Evolutionary conservation across 2,797 vertebrate species (phyloP), one percentile per base, ranked within the genome.

Genomic region (Alauda arvensis): DNA sequence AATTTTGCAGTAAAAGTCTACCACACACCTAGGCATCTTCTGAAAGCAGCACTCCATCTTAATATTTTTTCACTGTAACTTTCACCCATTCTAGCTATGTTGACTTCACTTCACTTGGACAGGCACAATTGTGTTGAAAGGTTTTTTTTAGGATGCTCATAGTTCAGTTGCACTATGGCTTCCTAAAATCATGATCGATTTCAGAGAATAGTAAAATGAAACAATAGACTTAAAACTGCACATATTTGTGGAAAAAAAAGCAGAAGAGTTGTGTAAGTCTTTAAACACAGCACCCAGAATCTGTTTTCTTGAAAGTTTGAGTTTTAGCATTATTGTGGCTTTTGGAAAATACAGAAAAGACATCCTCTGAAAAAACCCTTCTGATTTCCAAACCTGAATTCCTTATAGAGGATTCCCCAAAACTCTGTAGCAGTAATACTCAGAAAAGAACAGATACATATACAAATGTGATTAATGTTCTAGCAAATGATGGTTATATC

Each of bases 1-100:
- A 93, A 15, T 90, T 95, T 90, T 85, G 46, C 65, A 61, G 68
- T 83, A 85, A 57, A 91, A 85, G 21, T 81, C 88, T 89, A 77
- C 77, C 63, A 71, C 2, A 2, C 34, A 85, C 40, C 45, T 67
- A 83, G 43, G 65, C n/a, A 59, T 67, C 70, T 85, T 87, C 67
- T 79, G 53, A 85, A 88, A 68, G 61, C 43, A 40, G 33, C 9
- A 61, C 39, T 90, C 34, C 55, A 77, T 48, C 31, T 81, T 66
- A 10, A 6, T 63, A 68, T 18, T 79, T 88, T 69, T 69, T 59
- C 59, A 49, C 56, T 49, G 57, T 28, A 83, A 51, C 14, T 65
- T 53, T 68, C 59, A 52, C 33, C 16, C 12, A 1, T 84, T 80
- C 88, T 89, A 40, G 9, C 20, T 83, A 21, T 40, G 37, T 23